A percentile compares a stretch with the other conserved stretches of the same genome.
These are phyloP conservation scores for Adelges cooleyi DNA, from an alignment of 1,140 invertebrate genomes.

Conservation along the genomic window DNA sequence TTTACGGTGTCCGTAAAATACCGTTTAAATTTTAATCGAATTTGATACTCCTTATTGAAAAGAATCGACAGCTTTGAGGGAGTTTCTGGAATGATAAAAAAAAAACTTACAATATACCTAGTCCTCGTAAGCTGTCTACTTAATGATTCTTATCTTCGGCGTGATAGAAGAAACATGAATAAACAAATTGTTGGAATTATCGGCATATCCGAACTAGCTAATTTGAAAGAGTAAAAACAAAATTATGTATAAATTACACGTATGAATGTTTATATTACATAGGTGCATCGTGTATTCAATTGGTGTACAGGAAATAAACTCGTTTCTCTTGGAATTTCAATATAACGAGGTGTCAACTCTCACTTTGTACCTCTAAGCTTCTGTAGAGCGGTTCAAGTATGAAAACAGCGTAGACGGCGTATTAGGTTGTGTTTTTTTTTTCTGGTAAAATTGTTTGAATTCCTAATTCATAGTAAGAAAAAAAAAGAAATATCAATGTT, in stretches of 20 bases:
- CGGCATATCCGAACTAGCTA: no score
- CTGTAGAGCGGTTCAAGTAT: background rate
- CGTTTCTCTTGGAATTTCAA: constrained; percentile 19
- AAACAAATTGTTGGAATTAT: background rate
- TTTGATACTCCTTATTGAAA: no score
- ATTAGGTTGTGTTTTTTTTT: background rate
- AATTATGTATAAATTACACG: background rate
- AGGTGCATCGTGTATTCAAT: background rate
- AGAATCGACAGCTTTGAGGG: no score
- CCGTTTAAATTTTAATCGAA: no score
- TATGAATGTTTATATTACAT: background rate
- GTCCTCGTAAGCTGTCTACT: no score
- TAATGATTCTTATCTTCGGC: no score
- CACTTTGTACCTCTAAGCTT: constrained; percentile 2
- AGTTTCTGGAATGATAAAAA: no score
- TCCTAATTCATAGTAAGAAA: no score
- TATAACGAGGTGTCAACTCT: constrained; percentile 23
- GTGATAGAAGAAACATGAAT: background rate
- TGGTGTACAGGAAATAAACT: constrained; percentile 8
- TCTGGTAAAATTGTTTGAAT: no score
- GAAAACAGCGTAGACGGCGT: background rate
- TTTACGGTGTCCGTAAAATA: no score
- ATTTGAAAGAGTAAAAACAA: background rate
- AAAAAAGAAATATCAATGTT: no score
- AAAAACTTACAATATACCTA: no score